Conservation (phyloP, 1,140 invertebrate species). For the Drosophila ohnishii region DNA sequence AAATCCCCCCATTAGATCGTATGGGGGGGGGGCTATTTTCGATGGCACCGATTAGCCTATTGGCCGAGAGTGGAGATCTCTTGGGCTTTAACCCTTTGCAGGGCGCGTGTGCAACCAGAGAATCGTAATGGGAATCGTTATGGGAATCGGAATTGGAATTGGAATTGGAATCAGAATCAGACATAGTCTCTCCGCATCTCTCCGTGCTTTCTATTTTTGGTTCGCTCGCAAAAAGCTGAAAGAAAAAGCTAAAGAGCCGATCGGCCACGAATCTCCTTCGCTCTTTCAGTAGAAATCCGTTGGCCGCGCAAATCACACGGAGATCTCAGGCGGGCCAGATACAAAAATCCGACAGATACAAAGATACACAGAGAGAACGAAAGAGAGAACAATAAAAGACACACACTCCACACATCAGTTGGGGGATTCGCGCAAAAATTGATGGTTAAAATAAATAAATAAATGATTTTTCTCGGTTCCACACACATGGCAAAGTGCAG, state of each 20-base stretch:
- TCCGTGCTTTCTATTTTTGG: slow-evolving; percentile 67
- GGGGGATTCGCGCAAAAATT: slow-evolving; percentile 45
- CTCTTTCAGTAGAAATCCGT: slow-evolving; percentile 73
- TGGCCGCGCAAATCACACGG: slow-evolving; percentile 71
- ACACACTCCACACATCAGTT: slow-evolving; percentile 49
- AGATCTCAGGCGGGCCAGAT: slow-evolving; percentile 27
- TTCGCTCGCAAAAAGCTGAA: slow-evolving; percentile 61
- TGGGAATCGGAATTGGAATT: slow-evolving; percentile 5
- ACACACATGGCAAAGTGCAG: slow-evolving; percentile 66
- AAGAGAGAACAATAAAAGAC: slow-evolving; percentile 42
- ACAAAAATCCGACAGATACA: slow-evolving; percentile 25
- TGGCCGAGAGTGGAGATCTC: slow-evolving; percentile 33
- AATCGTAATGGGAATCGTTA: slow-evolving; percentile 13
- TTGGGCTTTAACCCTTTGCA: slow-evolving; percentile 62
- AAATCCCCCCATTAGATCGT: slow-evolving; percentile 12
- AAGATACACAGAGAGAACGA: slow-evolving; percentile 12
- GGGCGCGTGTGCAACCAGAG: slow-evolving; percentile 21
- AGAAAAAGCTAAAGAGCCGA: slow-evolving; percentile 57
- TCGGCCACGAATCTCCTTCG: slow-evolving; percentile 10
- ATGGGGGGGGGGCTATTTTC: slow-evolving; percentile 38
- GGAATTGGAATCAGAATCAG: slow-evolving; percentile 6
- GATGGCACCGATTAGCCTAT: slow-evolving; percentile 60
- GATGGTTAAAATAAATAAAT: slow-evolving; percentile 70
- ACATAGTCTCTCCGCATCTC: slow-evolving; percentile 28
- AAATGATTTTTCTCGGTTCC: slow-evolving; percentile 52